Evolutionary conservation across 2,113 vertebrate species (phyloP).

Genomic region (Prochilodus magdalenae): DNA sequence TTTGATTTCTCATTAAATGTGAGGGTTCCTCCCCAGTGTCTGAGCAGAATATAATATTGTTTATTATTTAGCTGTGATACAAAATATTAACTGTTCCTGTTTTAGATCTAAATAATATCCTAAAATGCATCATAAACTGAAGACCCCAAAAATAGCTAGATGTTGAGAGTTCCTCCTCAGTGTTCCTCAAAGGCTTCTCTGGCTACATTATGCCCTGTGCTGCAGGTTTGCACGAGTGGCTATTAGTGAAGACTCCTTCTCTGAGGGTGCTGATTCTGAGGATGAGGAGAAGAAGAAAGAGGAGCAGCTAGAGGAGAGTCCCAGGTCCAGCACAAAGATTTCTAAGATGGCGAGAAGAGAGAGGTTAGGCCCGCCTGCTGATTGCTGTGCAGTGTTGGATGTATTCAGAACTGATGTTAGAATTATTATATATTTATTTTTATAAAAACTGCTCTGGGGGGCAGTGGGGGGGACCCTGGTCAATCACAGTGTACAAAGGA

Average conservation of each 20-base stretch:
- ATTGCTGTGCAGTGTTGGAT: too few relatives aligned
- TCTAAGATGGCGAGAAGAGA: conserved; percentile 56
- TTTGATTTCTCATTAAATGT: too few relatives aligned
- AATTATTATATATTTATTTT: too few relatives aligned
- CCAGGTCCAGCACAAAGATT: conserved; percentile 33
- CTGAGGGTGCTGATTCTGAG: conserved; percentile 35
- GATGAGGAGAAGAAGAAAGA: conserved; percentile 55
- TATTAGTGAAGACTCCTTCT: conserved; percentile 37
- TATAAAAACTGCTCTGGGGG: too few relatives aligned
- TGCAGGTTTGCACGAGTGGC: conserved; percentile 62
- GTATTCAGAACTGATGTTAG: too few relatives aligned
- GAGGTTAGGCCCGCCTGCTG: too few relatives aligned
- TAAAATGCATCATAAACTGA: too few relatives aligned
- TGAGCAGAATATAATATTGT: background rate
- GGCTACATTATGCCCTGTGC: background rate
- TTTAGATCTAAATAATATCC: too few relatives aligned
- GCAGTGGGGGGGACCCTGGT: too few relatives aligned
- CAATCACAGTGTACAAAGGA: too few relatives aligned
- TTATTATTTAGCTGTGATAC: background rate
- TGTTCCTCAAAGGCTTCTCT: background rate
- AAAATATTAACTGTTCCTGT: background rate
- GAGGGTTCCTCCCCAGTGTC: background rate
- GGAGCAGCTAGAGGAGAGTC: conserved; percentile 28
- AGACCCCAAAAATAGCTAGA: background rate
- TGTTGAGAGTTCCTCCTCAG: background rate